Evolutionary conservation across 2,888 invertebrate genomes (phyloP).

Genomic region (Strigamia crassipes): DNA sequence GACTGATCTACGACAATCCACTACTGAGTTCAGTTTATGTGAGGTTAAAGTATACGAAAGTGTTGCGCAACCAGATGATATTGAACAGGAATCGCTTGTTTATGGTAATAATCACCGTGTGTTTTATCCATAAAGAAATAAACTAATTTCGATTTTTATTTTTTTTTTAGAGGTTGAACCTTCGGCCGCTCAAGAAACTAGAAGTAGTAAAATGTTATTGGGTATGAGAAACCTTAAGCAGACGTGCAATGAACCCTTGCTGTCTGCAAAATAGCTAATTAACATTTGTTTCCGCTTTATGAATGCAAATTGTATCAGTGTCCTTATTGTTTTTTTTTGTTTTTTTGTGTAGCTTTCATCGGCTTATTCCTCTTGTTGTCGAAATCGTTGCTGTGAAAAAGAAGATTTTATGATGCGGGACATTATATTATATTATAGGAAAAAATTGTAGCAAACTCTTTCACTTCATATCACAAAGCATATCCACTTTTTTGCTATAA

Average conservation of each 20-base stretch:
- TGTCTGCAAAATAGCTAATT: not conserved
- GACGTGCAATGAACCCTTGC: not conserved
- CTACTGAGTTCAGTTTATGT: not conserved
- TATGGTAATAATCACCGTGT: not conserved
- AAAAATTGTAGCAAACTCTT: not conserved
- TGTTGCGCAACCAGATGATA: not conserved
- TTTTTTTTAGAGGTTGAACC: not conserved
- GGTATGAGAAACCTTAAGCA: not conserved
- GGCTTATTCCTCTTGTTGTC: not conserved
- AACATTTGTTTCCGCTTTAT: not conserved
- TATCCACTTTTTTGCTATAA: not conserved
- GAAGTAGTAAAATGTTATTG: not conserved
- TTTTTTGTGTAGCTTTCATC: not conserved
- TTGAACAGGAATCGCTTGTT: not conserved
- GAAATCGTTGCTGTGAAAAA: conserved; percentile 1
- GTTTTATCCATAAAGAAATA: not conserved
- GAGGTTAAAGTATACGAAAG: conserved; percentile 1
- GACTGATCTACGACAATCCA: not conserved
- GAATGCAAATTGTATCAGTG: not conserved
- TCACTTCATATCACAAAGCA: not conserved
- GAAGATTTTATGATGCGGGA: conserved; percentile 2
- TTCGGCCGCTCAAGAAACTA: not conserved
- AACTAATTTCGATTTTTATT: not conserved
- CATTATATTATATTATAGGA: not conserved
- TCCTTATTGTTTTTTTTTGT: too few relatives aligned